Conservation (phyloP, 2,113 vertebrate species). For the Ibidorhyncha struthersii region DNA sequence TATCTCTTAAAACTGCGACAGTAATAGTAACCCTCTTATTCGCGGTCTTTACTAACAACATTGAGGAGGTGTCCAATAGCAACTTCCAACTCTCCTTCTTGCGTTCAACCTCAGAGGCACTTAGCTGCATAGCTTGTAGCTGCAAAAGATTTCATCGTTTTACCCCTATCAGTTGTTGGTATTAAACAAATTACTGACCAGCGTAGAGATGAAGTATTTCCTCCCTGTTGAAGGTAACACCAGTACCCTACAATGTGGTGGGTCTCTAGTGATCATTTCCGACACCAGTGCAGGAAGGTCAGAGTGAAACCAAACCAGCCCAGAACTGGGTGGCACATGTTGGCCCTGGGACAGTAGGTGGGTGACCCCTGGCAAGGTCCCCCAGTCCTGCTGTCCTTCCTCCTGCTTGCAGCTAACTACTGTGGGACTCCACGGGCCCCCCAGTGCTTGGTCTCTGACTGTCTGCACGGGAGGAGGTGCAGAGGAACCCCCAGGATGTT, state of each 20-base stretch:
- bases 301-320: neutral
- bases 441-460: neutral
- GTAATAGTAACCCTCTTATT: neutral
- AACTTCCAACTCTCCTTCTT: neutral
- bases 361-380: neutral
- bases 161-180: neutral
- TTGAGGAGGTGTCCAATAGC: neutral
- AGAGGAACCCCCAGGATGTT: neutral
- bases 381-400: neutral
- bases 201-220: neutral
- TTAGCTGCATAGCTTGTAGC: neutral
- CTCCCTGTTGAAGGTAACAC: neutral
- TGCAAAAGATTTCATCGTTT: neutral
- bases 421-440: fast-evolving
- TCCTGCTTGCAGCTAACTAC: neutral
- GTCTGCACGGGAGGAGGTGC: neutral
- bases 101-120: neutral
- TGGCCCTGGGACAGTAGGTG: neutral
- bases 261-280: neutral
- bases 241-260: neutral
- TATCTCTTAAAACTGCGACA: neutral
- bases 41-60: fast-evolving
- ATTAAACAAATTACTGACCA: neutral
- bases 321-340: neutral
- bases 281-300: neutral